These are phyloP conservation scores for Poliocrania exsul DNA, from an alignment of 2,797 vertebrate species.

Conservation along the genomic window DNA sequence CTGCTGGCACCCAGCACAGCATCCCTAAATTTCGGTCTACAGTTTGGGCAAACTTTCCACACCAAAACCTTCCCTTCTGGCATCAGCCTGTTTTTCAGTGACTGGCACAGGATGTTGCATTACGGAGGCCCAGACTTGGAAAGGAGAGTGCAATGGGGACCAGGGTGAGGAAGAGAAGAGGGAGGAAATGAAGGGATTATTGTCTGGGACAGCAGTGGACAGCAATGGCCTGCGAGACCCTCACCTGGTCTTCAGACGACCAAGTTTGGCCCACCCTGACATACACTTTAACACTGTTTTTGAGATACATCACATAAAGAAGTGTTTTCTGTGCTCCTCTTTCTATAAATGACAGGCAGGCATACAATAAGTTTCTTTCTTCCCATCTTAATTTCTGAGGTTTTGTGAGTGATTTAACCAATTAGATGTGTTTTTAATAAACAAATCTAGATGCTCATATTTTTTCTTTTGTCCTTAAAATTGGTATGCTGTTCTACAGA, in stretches of 20 bases:
- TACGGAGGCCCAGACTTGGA: fast-evolving
- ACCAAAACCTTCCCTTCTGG: background rate
- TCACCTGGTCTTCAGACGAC: background rate
- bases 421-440: conserved; percentile 53
- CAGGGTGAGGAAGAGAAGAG: background rate
- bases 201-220: background rate
- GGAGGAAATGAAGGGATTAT: background rate
- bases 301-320: background rate
- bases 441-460: conserved; percentile 36
- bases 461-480: conserved; percentile 48
- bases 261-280: background rate
- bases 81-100: background rate
- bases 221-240: background rate
- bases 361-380: background rate
- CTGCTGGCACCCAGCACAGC: background rate
- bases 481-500: conserved; percentile 50
- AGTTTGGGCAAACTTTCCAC: background rate
- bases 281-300: background rate
- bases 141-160: fast-evolving
- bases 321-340: background rate
- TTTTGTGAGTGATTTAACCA: conserved; percentile 19
- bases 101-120: background rate
- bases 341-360: background rate
- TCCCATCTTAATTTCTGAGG: background rate
- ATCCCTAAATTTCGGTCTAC: fast-evolving